phyloP scores from a whole-genome alignment of 2,797 vertebrate genomes.

The Sternotherus odoratus region DNA sequence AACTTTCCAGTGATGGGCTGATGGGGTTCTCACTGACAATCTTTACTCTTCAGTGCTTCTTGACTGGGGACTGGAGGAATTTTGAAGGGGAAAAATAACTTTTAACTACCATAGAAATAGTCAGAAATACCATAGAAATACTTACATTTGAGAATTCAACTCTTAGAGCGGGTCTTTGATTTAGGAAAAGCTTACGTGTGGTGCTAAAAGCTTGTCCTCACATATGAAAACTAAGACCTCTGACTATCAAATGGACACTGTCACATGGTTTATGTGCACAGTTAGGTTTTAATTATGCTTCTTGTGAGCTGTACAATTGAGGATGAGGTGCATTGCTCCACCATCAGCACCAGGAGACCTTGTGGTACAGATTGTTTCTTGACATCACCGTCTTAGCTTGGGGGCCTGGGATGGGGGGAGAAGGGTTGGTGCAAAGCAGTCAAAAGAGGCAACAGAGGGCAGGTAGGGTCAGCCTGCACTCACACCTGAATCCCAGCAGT shows the following conservation, averaged over 20 bases:
- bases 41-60: neutral
- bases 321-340: neutral
- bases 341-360: neutral
- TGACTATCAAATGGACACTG: neutral
- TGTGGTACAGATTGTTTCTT: neutral
- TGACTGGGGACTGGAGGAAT: neutral
- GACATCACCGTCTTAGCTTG: neutral
- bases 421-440: neutral
- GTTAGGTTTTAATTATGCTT: neutral
- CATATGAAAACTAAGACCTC: neutral
- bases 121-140: too few species aligned
- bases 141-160: neutral
- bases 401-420: too few species aligned
- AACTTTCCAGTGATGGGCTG: neutral
- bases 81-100: neutral
- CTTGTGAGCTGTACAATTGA: neutral
- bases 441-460: neutral
- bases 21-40: neutral
- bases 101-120: neutral
- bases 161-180: neutral
- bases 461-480: neutral
- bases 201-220: neutral
- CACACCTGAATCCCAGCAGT: neutral
- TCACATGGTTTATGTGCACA: neutral
- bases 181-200: neutral